Evolutionary conservation across 2,888 invertebrate genomes (phyloP).

Genomic region (Drosophila kokeensis): DNA sequence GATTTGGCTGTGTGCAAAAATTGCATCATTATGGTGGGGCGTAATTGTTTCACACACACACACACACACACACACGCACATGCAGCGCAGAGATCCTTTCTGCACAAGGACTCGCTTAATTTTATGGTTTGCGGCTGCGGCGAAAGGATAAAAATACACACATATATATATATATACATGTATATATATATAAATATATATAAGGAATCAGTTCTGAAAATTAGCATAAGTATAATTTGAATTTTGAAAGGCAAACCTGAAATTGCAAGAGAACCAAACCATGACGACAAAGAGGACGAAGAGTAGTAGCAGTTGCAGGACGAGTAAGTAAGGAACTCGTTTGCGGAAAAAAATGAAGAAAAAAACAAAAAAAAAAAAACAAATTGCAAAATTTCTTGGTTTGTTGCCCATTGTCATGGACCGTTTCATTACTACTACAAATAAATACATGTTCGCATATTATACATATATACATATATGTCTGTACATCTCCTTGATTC

Average conservation of each 20-base stretch:
- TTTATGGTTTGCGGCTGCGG: constrained; percentile 77
- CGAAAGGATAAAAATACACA: constrained; percentile 16
- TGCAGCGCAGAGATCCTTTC: constrained; percentile 40
- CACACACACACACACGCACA: constrained; percentile 12
- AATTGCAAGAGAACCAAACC: constrained; percentile 24
- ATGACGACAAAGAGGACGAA: constrained; percentile 19
- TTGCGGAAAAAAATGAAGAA: constrained; percentile 43
- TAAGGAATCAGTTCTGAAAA: constrained; percentile 59
- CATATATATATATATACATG: background rate
- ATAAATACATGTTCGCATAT: background rate
- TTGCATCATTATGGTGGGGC: constrained; percentile 77
- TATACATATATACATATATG: background rate
- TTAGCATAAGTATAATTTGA: constrained; percentile 77
- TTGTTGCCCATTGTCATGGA: constrained; percentile 47
- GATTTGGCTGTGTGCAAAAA: constrained; percentile 60
- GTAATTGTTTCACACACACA: constrained; percentile 68
- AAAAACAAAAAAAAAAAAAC: constrained; percentile 47
- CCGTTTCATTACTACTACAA: constrained; percentile 30
- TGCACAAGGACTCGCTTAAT: constrained; percentile 59
- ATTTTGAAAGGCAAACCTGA: constrained; percentile 69
- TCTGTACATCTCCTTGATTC: background rate
- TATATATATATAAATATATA: background rate
- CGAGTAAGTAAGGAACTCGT: constrained; percentile 54
- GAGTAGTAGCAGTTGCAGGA: constrained; percentile 30
- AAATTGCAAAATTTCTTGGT: constrained; percentile 76